Evolutionary conservation across 1,140 invertebrate genomes (phyloP).

Genomic region (Drosophila punjabiensis): DNA sequence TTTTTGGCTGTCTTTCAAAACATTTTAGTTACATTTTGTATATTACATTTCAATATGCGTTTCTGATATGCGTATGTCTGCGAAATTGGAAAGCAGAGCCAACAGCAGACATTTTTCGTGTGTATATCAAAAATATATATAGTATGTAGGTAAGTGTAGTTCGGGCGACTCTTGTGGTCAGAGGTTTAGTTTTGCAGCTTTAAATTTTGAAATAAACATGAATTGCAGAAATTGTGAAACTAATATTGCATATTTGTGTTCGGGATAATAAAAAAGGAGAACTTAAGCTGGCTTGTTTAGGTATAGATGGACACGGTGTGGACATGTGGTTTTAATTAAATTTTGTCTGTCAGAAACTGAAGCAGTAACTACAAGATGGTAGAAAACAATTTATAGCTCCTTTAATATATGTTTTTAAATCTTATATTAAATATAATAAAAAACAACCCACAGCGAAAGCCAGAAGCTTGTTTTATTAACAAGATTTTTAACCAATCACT

Average conservation of each 20-base stretch:
- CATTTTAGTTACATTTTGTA: conserved; percentile 79
- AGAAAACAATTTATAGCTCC: background rate
- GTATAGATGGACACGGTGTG: background rate
- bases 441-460: too few species aligned
- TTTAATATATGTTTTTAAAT: background rate
- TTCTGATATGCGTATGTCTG: conserved; percentile 56
- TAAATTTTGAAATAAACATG: background rate
- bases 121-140: background rate
- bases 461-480: too few species aligned
- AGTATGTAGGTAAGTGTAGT: background rate
- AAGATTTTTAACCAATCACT: background rate
- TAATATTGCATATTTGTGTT: background rate
- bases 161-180: background rate
- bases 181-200: conserved; percentile 4
- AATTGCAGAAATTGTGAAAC: conserved; percentile 3
- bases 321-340: background rate
- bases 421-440: background rate
- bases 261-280: background rate
- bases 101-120: conserved; percentile 21
- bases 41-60: conserved; percentile 77
- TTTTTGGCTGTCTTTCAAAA: conserved; percentile 78
- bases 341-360: background rate
- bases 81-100: conserved; percentile 57
- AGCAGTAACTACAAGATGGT: background rate
- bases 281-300: background rate